Evolutionary conservation across 2,113 vertebrate genomes (phyloP).

Genomic region (Zingel zingel): DNA sequence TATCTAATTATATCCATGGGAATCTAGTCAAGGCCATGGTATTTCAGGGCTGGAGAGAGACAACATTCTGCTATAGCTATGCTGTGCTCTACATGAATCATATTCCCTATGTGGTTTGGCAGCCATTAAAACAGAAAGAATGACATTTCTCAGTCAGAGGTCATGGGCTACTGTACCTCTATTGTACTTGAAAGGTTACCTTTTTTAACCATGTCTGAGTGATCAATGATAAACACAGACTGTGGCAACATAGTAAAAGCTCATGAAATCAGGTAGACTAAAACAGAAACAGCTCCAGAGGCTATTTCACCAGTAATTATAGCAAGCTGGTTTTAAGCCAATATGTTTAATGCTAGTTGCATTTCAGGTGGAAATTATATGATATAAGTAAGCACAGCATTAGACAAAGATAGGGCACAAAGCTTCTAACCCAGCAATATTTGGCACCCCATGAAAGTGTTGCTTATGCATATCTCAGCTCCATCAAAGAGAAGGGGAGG

Average conservation of each 20-base stretch:
- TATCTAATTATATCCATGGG: conserved; percentile 82
- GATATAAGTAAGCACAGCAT: conserved; percentile 56
- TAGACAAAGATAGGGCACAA: conserved; percentile 52
- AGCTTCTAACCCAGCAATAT: conserved; percentile 59
- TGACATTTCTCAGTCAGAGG: conserved; percentile 77
- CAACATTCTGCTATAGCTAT: conserved; percentile 78
- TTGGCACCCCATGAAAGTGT: conserved; percentile 79
- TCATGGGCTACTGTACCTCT: conserved; percentile 65
- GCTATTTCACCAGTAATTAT: conserved; percentile 44
- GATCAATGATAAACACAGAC: conserved; percentile 65
- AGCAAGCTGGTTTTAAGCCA: conserved; percentile 28
- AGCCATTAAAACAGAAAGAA: conserved; percentile 82
- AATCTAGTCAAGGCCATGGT: conserved; percentile 80
- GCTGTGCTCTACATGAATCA: conserved; percentile 80
- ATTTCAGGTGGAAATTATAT: conserved; percentile 51
- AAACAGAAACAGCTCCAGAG: conserved; percentile 25
- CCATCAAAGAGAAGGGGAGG: conserved; percentile 69
- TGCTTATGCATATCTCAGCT: conserved; percentile 82
- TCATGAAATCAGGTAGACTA: conserved; percentile 36
- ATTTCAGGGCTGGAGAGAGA: conserved; percentile 73
- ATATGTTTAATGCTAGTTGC: conserved; percentile 27
- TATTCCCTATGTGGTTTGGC: conserved; percentile 78
- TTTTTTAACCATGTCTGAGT: conserved; percentile 45
- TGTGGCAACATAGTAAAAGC: conserved; percentile 20
- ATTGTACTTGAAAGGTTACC: conserved; percentile 70